A percentile compares a stretch with the other conserved stretches of the same genome.
These are phyloP conservation scores for Picathartes gymnocephalus DNA, from an alignment of 2,113 vertebrate genomes.

Conservation along the genomic window DNA sequence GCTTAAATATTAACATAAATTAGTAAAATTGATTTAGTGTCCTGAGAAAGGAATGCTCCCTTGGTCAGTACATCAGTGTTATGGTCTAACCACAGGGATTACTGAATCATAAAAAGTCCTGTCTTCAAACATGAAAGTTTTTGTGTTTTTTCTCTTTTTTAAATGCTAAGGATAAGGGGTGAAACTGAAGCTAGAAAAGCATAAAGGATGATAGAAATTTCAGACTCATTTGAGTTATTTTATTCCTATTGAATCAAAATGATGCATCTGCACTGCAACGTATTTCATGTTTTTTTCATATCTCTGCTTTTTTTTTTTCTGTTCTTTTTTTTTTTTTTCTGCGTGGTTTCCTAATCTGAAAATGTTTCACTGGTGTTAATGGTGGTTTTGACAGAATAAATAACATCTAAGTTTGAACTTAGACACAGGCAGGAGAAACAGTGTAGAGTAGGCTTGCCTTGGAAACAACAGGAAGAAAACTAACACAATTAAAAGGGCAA, in stretches of 20 bases:
- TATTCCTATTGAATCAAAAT: neutral
- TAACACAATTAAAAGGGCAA: neutral
- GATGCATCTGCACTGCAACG: neutral
- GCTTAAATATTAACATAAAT: constrained; percentile 48
- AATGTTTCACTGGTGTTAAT: neutral
- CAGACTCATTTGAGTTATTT: neutral
- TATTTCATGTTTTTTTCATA: neutral
- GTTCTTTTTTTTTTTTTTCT: neutral
- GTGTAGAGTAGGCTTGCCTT: neutral
- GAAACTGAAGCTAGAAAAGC: neutral
- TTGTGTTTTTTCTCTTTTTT: neutral
- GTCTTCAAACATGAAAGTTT: neutral
- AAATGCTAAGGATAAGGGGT: neutral
- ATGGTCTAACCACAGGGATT: neutral
- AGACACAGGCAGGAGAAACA: neutral
- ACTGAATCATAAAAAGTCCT: neutral
- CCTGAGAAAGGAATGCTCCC: neutral
- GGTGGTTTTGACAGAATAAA: neutral
- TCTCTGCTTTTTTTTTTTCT: too few relatives aligned
- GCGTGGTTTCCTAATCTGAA: neutral
- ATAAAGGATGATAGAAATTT: neutral
- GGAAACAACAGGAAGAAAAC: neutral
- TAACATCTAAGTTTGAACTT: neutral
- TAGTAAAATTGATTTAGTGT: constrained; percentile 8
- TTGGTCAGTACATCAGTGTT: neutral